Conservation (phyloP, 2,797 vertebrate genomes). For the Zenarchopterus dispar region DNA sequence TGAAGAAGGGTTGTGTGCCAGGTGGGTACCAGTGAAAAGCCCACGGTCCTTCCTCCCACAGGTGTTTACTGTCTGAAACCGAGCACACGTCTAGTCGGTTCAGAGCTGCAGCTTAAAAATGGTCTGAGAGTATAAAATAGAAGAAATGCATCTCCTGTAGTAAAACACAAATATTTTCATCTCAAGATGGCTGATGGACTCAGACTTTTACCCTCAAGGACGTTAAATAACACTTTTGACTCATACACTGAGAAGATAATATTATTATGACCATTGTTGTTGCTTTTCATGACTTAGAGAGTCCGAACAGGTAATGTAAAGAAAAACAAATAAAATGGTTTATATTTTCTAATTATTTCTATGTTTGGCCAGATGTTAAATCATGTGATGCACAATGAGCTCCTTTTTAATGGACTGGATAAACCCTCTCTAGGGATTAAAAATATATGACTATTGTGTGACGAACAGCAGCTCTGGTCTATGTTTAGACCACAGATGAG, state of each 20-base stretch:
- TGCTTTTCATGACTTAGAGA: neutral
- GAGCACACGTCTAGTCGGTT: neutral
- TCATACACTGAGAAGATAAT: neutral
- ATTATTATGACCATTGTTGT: no score
- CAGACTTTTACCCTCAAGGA: neutral
- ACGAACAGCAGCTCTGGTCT: neutral
- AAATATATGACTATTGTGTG: neutral
- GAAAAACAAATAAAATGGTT: no score
- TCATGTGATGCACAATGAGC: no score
- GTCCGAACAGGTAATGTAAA: no score
- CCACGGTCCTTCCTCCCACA: neutral
- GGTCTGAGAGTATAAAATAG: neutral
- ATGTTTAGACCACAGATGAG: neutral
- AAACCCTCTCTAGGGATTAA: slow-evolving; percentile 17
- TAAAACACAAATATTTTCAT: neutral
- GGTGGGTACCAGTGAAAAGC: neutral
- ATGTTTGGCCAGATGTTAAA: neutral
- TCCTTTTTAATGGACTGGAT: slow-evolving; percentile 9
- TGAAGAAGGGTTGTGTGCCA: neutral
- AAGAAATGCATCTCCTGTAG: neutral
- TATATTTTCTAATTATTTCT: neutral
- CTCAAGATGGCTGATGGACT: neutral
- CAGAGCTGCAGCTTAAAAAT: neutral
- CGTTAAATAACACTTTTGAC: neutral
- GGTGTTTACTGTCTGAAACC: neutral